These are phyloP conservation scores for Hydrozoanthus gracilis DNA, from an alignment of 92 coral and sea anemone species.

Conservation along the genomic window DNA sequence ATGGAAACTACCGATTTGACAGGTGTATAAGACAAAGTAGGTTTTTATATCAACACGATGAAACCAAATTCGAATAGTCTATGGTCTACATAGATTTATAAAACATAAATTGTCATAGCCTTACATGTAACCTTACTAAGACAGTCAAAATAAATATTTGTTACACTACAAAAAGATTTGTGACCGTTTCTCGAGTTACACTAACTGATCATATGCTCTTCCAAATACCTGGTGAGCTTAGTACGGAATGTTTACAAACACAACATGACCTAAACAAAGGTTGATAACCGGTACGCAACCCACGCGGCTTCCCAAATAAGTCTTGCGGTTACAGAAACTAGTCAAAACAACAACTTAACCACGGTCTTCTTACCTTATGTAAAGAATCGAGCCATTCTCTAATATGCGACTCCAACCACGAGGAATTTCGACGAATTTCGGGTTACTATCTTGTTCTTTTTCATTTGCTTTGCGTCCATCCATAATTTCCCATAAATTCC, in stretches of 20 bases:
- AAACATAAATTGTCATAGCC: no score
- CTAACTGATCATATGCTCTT: neutral
- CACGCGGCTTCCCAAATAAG: neutral
- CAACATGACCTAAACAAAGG: constrained; percentile 5
- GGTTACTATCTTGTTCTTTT: constrained; percentile 70
- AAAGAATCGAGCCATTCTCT: constrained; percentile 91
- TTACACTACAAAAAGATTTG: neutral
- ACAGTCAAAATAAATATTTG: no score
- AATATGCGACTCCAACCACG: constrained; percentile 95
- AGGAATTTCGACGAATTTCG: constrained; percentile 87
- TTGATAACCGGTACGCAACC: neutral
- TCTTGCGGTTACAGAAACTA: neutral
- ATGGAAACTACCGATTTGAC: neutral
- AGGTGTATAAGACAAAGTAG: neutral
- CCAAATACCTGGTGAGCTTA: constrained; percentile 1
- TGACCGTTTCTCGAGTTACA: neutral
- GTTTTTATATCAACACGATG: neutral
- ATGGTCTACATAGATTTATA: no score
- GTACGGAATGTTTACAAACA: constrained; percentile 3
- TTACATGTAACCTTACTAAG: no score
- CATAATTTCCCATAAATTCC: constrained; percentile 84
- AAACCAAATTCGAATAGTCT: neutral
- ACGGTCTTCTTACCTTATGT: constrained; percentile 84
- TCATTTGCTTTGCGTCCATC: constrained; percentile 56
- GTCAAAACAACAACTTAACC: neutral